A percentile compares a stretch with the other conserved stretches of the same genome.
Evolutionary conservation across 2,113 vertebrate species (phyloP).

Genomic region (Engystomops pustulosus): DNA sequence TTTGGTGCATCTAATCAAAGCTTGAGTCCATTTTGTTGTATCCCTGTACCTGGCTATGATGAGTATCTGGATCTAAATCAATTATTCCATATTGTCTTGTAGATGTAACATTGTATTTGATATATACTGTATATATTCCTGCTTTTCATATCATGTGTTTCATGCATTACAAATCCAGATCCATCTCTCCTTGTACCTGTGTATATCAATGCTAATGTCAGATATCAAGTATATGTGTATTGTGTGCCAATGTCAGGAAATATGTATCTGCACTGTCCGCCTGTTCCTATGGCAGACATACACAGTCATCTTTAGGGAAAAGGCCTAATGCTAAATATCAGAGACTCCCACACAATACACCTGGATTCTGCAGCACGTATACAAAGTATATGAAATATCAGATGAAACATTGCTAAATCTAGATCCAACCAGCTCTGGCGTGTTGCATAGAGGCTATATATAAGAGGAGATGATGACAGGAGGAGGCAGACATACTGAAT

Average conservation of each 20-base stretch:
- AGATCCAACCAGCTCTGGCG: background rate
- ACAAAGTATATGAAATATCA: background rate
- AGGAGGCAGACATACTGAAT: constrained; percentile 16
- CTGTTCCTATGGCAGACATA: constrained; percentile 1
- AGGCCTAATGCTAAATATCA: constrained; percentile 29
- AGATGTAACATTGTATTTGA: too few relatives aligned
- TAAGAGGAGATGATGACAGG: background rate
- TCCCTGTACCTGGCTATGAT: constrained; percentile 17
- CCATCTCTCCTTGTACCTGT: background rate
- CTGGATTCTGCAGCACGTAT: background rate
- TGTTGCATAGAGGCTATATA: background rate
- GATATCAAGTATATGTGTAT: background rate
- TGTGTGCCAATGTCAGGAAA: background rate
- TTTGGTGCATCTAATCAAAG: constrained; percentile 21
- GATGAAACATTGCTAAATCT: background rate
- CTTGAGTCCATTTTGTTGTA: constrained; percentile 43
- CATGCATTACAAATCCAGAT: background rate
- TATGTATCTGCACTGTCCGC: background rate
- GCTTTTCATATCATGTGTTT: background rate
- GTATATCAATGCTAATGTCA: background rate
- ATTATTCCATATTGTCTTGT: too few relatives aligned
- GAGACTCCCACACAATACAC: constrained; percentile 12
- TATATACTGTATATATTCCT: background rate
- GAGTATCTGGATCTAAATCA: background rate
- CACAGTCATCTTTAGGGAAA: constrained; percentile 16